Conservation (phyloP, 1,140 invertebrate species). For the Sycobia sp. region DNA sequence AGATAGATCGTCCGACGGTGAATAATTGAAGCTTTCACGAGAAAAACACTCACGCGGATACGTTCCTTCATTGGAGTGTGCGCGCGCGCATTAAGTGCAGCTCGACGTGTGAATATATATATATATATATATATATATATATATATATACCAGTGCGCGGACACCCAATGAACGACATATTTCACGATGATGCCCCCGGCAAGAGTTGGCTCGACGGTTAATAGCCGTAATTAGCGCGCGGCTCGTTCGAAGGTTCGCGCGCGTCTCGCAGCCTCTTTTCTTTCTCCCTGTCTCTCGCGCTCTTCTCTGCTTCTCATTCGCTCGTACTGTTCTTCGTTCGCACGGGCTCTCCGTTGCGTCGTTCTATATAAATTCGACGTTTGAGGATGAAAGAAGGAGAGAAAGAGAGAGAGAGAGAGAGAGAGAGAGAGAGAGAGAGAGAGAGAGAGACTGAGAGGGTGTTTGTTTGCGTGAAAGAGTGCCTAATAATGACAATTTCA, state of each 20-base stretch:
- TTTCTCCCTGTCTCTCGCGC: not conserved
- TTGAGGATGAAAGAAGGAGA: not conserved
- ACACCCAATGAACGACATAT: conserved; percentile 25
- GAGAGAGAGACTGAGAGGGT: not conserved
- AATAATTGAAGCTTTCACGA: conserved; percentile 13
- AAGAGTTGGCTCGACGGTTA: conserved; percentile 28
- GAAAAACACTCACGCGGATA: conserved; percentile 21
- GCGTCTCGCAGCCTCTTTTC: not conserved
- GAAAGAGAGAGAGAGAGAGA: not conserved
- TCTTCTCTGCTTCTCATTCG: not conserved
- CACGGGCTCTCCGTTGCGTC: too few species aligned
- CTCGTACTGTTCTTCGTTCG: not conserved
- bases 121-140: too few species aligned
- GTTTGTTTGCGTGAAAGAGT: too few species aligned
- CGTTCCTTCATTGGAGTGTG: too few species aligned
- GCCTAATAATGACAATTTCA: too few species aligned
- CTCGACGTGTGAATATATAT: too few species aligned
- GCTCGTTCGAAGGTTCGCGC: not conserved
- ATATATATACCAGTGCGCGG: too few species aligned
- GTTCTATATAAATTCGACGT: too few species aligned
- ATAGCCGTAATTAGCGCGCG: conserved; percentile 35
- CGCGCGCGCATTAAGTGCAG: too few species aligned
- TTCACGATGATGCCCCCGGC: conserved; percentile 19
- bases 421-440: not conserved
- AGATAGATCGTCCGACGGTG: too few species aligned